Conservation (phyloP, 2,797 vertebrate genomes). For the Gallinago nigripennis region DNA sequence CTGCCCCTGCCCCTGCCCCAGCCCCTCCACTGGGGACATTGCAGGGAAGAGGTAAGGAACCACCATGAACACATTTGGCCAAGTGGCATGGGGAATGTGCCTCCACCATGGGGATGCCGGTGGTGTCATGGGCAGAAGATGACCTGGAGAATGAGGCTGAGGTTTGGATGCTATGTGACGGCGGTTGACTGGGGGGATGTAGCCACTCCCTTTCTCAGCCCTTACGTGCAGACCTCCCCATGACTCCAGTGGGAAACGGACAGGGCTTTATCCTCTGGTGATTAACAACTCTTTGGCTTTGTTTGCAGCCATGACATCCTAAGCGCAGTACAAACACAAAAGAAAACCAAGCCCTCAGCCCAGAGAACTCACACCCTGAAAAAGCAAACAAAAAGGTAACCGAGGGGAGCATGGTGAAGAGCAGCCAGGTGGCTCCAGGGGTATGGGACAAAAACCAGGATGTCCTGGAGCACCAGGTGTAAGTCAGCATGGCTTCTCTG, state of each 20-base stretch:
- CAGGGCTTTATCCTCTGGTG: neutral
- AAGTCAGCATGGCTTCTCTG: neutral
- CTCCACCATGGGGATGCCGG: fast-evolving
- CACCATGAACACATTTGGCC: neutral
- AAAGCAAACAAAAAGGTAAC: constrained; percentile 25
- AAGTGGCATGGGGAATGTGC: fast-evolving
- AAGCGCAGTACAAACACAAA: neutral
- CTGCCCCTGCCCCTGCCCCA: neutral
- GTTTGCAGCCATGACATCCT: neutral
- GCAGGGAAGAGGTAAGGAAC: neutral
- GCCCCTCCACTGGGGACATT: neutral
- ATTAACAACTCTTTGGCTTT: neutral
- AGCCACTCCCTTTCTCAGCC: neutral
- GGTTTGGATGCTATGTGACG: fast-evolving
- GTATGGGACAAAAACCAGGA: neutral
- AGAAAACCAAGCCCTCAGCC: neutral
- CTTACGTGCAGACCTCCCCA: neutral
- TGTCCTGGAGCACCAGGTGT: fast-evolving
- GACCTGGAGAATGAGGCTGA: neutral
- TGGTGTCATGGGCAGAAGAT: neutral
- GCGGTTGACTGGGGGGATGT: fast-evolving
- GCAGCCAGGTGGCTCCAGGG: neutral
- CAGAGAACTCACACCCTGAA: neutral
- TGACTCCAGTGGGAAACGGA: neutral
- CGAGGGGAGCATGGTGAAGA: neutral